Base-by-base conservation (phyloP, 2,113 vertebrate genomes). In the Ageneiosus marmoratus region DNA sequence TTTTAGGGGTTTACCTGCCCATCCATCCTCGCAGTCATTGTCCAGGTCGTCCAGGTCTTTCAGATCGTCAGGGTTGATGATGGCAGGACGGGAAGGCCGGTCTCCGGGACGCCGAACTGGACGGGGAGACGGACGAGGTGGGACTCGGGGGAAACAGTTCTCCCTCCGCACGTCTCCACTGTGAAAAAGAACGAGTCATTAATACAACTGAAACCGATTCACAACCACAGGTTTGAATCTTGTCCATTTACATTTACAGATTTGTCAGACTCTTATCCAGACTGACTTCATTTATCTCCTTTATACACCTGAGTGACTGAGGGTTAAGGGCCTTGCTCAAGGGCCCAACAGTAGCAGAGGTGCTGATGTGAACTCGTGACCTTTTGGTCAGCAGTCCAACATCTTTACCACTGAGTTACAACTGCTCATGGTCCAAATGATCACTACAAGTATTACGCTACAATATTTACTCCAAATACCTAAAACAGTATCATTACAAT, bases 21-120 rank as follows among this genome's bases (percentile, higher is more conserved):
- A 99, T 81, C 98, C 97, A 0, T 98, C 98, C n/a, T 99, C 97
- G 0, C 95, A 96, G 29, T 99, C 97, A 0, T 94, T 95, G 87
- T 99, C 98, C 67, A 99, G 94, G 9, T 99, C 97, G 83, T 99
- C 98, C 48, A 99, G 92, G 84, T 97, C 97, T 88, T 97, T 98
- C 53, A 99, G 92, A 89, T 99, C 97, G 37, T 99, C 98, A 0
- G 97, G 96, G 0, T 98, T 99, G 89, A 99, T 96, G 81, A 99
- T 98, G 74, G 98, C 96, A 65, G 98, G 96, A 6, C 98, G 94
- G 0, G 93, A 94, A 0, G 92, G 93, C 34, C 96, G 91, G 41
- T 97, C 97, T 10, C 93, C 83, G 37, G 93, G 96, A 83, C 96
- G 95, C 48, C 96, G 93, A 63, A 95, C 86, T 0, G 96, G 97